Percentiles rank a stretch among this genome's conserved stretches.
phyloP scores from a whole-genome alignment of 1,140 invertebrate genomes.

The Aporrectodea caliginosa region DNA sequence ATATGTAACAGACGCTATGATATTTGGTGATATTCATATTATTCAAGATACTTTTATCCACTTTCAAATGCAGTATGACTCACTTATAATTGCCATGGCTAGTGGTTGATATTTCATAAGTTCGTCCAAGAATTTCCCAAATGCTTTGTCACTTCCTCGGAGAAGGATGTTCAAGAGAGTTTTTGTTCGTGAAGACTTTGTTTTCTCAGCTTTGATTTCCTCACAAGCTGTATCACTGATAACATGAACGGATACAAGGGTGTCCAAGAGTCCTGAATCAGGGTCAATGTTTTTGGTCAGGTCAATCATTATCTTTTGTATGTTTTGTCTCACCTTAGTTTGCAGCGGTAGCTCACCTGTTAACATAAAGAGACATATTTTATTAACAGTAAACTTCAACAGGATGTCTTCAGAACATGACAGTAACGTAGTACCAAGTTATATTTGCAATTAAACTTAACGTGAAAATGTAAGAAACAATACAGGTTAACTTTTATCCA shows the following conservation, averaged over 20 bases:
- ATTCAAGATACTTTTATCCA: too few species aligned
- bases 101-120: background rate
- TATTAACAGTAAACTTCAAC: too few species aligned
- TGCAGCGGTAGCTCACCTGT: background rate
- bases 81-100: too few species aligned
- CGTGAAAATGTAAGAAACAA: too few species aligned
- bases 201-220: background rate
- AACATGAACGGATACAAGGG: background rate
- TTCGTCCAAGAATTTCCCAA: background rate
- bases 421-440: too few species aligned
- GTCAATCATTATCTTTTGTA: background rate
- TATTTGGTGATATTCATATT: too few species aligned
- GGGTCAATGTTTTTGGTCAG: background rate
- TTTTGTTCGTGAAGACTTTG: background rate
- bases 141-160: background rate
- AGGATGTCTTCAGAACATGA: too few species aligned
- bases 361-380: too few species aligned
- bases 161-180: background rate
- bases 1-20: too few species aligned
- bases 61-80: too few species aligned
- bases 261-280: background rate
- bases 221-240: background rate
- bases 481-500: too few species aligned
- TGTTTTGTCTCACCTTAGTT: background rate
- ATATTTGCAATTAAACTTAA: too few species aligned